Evolutionary conservation across 2,797 vertebrate genomes (phyloP), one percentile per base, ranked within the genome.

Genomic region (Nyctibius grandis): DNA sequence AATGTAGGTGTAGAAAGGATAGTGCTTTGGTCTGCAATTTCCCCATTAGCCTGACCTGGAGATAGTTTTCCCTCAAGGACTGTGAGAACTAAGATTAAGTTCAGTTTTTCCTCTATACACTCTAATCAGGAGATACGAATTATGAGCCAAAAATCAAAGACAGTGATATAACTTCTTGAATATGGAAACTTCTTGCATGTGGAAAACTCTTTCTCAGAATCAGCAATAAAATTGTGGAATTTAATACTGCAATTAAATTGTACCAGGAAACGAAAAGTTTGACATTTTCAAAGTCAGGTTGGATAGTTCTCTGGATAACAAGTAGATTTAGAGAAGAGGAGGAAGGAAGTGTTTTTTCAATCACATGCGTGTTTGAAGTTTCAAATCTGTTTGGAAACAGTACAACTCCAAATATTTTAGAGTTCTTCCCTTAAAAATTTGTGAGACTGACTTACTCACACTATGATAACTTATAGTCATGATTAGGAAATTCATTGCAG

Each of bases 11-110:
- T 74, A 91, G 61, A 78, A 75, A 69, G 51, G 47, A 36, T 76
- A 72, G 34, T 96, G 69, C 59, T 95, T 92, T 81, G 69, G 57
- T 91, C 79, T 91, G 75, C 57, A 72, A 13, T 91, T 88, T 95
- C 54, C 68, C 69, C 1, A 0, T 44, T 44, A 89, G 69, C 42
- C 70, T 95, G 88, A 84, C 69, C 73, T 79, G 44, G 38, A 89
- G 72, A 72, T 15, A 57, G 57, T 77, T 91, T 91, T 88, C 33
- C 60, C 53, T 88, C 45, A 68, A 92, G 85, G 84, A 77, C 79
- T 77, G 15, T 42, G 78, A 88, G 68, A 91, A 57, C 33, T 80
- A 74, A 91, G 78, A 73, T 76, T 81, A 82, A 70, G 11, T 81
- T 91, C 28, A 61, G 11, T 69, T 83, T 67, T 77, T 78, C 31